Conservation (phyloP, 2,797 vertebrate genomes). For the Dipus sagitta region DNA sequence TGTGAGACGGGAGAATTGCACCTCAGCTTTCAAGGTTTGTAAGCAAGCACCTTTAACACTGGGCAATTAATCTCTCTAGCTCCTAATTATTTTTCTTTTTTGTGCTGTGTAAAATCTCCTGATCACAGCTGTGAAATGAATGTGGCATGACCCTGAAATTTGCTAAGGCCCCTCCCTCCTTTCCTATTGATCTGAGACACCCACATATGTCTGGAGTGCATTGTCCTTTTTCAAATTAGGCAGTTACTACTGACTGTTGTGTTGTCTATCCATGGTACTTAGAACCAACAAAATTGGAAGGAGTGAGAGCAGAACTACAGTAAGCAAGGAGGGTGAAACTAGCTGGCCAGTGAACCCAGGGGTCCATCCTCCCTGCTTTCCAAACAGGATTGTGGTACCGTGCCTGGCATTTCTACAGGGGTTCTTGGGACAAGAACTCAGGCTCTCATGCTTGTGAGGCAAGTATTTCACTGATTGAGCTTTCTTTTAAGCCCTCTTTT, state of each 20-base stretch:
- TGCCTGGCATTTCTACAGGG: too few relatives aligned
- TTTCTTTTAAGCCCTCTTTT: too few relatives aligned
- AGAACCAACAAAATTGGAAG: conserved; percentile 6
- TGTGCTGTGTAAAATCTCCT: neutral
- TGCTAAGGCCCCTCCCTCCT: neutral
- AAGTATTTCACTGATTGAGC: too few relatives aligned
- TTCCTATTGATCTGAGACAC: neutral
- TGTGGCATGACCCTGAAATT: neutral
- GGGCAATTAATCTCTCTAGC: neutral
- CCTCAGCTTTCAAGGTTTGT: too few relatives aligned
- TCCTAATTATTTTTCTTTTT: neutral
- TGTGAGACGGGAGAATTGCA: too few relatives aligned
- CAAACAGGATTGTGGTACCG: too few relatives aligned
- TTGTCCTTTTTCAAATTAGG: neutral
- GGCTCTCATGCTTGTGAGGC: too few relatives aligned
- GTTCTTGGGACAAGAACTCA: too few relatives aligned
- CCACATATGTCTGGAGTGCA: neutral
- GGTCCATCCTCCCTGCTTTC: too few relatives aligned
- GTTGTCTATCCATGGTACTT: neutral
- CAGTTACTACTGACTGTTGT: neutral
- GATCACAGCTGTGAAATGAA: neutral
- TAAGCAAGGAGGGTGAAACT: neutral
- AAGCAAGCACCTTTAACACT: too few relatives aligned
- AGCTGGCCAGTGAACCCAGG: too few relatives aligned
- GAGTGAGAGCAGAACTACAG: neutral